These are phyloP conservation scores for Meta bourneti DNA, from an alignment of 2,888 invertebrate genomes.

Conservation along the genomic window DNA sequence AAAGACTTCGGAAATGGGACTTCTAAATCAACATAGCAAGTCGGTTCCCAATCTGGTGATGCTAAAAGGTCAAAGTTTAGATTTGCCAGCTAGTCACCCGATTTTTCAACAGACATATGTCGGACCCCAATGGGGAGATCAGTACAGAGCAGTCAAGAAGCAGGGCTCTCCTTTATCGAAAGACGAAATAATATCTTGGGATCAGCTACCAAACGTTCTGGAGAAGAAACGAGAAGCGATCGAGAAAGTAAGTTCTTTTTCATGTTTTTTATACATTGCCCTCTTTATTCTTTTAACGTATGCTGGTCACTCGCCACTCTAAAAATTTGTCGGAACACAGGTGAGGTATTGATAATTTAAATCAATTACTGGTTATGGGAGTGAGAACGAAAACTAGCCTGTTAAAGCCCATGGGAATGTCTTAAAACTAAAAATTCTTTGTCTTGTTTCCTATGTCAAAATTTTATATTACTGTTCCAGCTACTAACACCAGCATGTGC, in stretches of 20 bases:
- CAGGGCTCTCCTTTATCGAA: constrained; percentile 48
- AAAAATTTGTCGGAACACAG: no score
- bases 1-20: constrained; percentile 52
- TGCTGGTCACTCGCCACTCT: no score
- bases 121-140: constrained; percentile 4
- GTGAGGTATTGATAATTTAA: no score
- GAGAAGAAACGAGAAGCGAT: constrained; percentile 66
- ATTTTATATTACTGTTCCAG: no score
- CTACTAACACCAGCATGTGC: no score
- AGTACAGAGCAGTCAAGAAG: constrained; percentile 31
- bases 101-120: constrained; percentile 31
- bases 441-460: no score
- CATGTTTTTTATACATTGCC: no score
- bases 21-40: constrained; percentile 65
- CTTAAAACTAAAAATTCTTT: no score
- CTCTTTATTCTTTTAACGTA: no score
- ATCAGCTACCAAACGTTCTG: constrained; percentile 65
- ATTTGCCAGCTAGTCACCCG: constrained; percentile 66
- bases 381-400: no score
- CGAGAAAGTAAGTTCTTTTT: constrained; percentile 42
- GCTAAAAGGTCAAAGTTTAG: constrained; percentile 69
- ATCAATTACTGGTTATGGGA: no score
- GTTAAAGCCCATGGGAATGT: no score
- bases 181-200: constrained; percentile 72
- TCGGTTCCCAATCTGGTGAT: constrained; percentile 73